phyloP scores from a whole-genome alignment of 2,888 invertebrate genomes.

The Meteorus cinctellus region DNA sequence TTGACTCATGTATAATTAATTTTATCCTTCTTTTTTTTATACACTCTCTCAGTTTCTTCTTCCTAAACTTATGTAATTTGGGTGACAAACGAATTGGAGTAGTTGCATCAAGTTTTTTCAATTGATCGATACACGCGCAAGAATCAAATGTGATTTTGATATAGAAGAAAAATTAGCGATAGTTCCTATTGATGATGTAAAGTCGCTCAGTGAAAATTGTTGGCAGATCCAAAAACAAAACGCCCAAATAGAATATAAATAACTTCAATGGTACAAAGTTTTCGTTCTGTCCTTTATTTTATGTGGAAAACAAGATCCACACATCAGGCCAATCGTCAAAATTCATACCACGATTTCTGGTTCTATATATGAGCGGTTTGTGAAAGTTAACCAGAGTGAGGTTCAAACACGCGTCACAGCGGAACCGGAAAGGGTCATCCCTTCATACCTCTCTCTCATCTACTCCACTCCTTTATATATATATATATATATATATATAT shows the following conservation, averaged over 20 bases:
- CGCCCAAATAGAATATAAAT: too few relatives aligned
- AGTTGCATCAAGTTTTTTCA: too few relatives aligned
- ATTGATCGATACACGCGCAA: too few relatives aligned
- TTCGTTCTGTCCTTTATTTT: background rate
- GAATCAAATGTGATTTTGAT: too few relatives aligned
- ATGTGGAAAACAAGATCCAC: background rate
- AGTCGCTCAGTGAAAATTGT: background rate
- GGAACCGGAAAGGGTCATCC: slow-evolving; percentile 13
- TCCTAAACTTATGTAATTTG: too few relatives aligned
- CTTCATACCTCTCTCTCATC: background rate
- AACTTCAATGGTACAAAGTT: background rate
- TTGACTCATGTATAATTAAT: background rate
- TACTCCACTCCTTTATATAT: background rate
- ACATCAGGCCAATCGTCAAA: slow-evolving; percentile 1
- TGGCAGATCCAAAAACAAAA: background rate
- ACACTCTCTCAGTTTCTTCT: background rate
- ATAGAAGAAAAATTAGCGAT: too few relatives aligned
- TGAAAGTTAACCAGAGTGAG: slow-evolving; percentile 17
- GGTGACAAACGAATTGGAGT: too few relatives aligned
- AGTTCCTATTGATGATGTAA: too few relatives aligned
- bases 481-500: background rate
- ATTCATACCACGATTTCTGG: slow-evolving; percentile 4
- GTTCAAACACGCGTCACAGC: slow-evolving; percentile 24
- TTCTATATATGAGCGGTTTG: slow-evolving; percentile 26
- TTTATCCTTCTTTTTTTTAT: slow-evolving; percentile 6